phyloP scores from a whole-genome alignment of 2,797 vertebrate species.

The Poeciliopsis paucimaculata region DNA sequence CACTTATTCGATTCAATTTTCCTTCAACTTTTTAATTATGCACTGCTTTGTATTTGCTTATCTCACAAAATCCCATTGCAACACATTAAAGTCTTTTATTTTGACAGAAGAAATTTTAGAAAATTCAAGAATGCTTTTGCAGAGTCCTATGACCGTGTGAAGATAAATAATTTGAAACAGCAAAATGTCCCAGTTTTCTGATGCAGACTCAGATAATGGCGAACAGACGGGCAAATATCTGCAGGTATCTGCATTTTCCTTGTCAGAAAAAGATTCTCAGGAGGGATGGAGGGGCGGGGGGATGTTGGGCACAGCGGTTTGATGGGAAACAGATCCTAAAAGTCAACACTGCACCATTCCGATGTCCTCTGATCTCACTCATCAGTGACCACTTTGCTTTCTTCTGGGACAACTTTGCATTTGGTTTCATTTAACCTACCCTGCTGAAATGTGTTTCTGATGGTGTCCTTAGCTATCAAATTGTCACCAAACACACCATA shows the following conservation, averaged over 20 bases:
- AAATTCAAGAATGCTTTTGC: not conserved
- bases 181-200: constrained; percentile 19
- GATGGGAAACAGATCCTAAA: constrained; percentile 75
- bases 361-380: constrained; percentile 68
- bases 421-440: constrained; percentile 74
- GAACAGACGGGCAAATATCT: constrained; percentile 70
- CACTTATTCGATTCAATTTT: not conserved
- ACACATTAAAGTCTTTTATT: not conserved
- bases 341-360: constrained; percentile 40
- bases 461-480: constrained; percentile 63
- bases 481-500: constrained; percentile 53
- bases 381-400: constrained; percentile 56
- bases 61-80: not conserved
- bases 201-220: constrained; percentile 59
- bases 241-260: constrained; percentile 67
- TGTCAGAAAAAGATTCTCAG: constrained; percentile 58
- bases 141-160: not conserved
- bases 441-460: constrained; percentile 43
- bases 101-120: not conserved
- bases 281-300: constrained; percentile 4
- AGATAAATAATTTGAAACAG: constrained; percentile 22
- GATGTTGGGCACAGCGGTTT: constrained; percentile 40
- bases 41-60: not conserved
- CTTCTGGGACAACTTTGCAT: constrained; percentile 54
- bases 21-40: not conserved